Conservation (phyloP, 2,113 vertebrate species). For the Hippocampus zosterae region DNA sequence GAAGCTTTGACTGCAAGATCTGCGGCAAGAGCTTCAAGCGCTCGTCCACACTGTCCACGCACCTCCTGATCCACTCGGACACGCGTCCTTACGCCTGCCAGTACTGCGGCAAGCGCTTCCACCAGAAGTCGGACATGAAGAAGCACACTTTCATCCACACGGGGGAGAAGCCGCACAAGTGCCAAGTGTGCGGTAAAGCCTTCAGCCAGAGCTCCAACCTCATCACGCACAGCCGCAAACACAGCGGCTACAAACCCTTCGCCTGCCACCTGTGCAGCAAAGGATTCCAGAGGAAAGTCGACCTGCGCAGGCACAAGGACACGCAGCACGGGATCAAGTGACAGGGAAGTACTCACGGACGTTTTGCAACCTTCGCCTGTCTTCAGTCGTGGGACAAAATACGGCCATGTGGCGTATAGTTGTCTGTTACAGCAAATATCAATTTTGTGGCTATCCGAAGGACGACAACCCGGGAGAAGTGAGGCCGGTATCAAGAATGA, state of each 20-base stretch:
- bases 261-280: conserved; percentile 94
- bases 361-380: neutral
- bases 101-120: conserved; percentile 97
- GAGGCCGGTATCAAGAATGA: too few species aligned
- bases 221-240: conserved; percentile 97
- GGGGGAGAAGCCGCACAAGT: conserved; percentile 98
- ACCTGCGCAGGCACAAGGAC: conserved; percentile 93
- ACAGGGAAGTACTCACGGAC: conserved; percentile 28
- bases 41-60: conserved; percentile 93
- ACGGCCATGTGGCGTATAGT: neutral
- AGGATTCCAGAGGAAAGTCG: conserved; percentile 97
- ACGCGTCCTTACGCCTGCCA: conserved; percentile 96
- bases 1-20: conserved; percentile 98
- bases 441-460: neutral
- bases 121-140: conserved; percentile 99
- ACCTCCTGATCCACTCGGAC: conserved; percentile 96
- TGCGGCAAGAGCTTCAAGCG: conserved; percentile 98
- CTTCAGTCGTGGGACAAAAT: neutral
- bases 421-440: neutral
- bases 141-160: conserved; percentile 99
- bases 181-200: conserved; percentile 98
- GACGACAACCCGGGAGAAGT: neutral
- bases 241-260: conserved; percentile 98
- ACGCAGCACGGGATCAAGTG: conserved; percentile 93
- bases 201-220: conserved; percentile 99